Conservation (phyloP, 2,797 vertebrate species). For the Cephalopachus bancanus region DNA sequence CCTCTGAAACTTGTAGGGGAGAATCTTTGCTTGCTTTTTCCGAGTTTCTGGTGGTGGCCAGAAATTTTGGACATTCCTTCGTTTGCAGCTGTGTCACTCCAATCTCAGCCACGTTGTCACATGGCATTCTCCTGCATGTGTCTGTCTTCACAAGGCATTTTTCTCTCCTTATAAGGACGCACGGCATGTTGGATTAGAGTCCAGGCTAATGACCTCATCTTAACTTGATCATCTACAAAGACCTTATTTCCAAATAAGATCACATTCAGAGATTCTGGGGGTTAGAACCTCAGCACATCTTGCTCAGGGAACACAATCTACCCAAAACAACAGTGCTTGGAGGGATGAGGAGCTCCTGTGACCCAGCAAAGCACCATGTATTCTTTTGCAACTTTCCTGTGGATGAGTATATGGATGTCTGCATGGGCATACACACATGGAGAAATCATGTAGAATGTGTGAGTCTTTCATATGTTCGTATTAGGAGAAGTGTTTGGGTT, state of each 20-base stretch:
- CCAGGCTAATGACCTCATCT: neutral
- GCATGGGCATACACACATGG: neutral
- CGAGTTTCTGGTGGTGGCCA: neutral
- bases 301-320: neutral
- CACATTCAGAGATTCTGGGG: neutral
- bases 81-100: neutral
- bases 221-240: neutral
- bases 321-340: no score
- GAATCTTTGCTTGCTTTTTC: no score
- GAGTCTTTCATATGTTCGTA: neutral
- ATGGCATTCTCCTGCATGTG: neutral
- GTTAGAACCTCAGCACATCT: neutral
- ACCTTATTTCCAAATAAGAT: neutral
- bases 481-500: neutral
- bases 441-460: accelerated
- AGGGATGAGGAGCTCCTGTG: neutral
- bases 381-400: neutral
- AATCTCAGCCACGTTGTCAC: neutral
- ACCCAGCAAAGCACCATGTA: accelerated
- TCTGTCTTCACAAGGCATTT: neutral
- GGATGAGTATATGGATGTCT: accelerated
- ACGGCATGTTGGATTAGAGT: neutral
- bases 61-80: no score
- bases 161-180: neutral
- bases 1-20: neutral